A percentile compares a stretch with the other conserved stretches of the same genome.
phyloP scores from a whole-genome alignment of 2,113 vertebrate species.

The Epinephelus moara region DNA sequence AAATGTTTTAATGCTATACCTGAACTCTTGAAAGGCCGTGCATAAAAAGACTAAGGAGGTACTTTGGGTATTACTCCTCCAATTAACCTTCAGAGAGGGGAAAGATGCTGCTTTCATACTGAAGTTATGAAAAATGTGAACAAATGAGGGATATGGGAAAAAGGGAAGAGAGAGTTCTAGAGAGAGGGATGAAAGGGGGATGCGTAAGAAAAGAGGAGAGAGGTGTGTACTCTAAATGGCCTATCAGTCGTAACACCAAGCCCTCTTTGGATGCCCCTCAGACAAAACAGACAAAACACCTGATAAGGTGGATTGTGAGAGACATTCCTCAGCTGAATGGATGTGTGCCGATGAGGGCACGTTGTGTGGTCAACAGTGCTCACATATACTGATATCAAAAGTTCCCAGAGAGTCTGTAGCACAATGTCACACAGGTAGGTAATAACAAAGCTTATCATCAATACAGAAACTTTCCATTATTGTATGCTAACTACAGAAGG shows the following conservation, averaged over 20 bases:
- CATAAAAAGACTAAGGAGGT: not conserved
- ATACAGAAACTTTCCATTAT: not conserved
- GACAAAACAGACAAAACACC: constrained; percentile 84
- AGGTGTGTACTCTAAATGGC: constrained; percentile 59
- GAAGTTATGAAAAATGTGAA: constrained; percentile 10
- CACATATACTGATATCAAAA: constrained; percentile 53
- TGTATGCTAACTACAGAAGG: not conserved
- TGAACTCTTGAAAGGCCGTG: constrained; percentile 24
- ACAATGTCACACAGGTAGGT: constrained; percentile 14
- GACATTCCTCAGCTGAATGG: constrained; percentile 78
- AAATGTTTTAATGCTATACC: constrained; percentile 1
- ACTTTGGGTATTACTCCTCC: not conserved
- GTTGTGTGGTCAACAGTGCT: constrained; percentile 71
- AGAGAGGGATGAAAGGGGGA: constrained; percentile 23
- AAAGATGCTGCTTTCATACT: not conserved
- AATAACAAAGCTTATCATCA: not conserved
- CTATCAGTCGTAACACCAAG: constrained; percentile 69
- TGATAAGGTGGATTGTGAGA: constrained; percentile 79
- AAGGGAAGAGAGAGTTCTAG: not conserved
- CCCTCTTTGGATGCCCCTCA: constrained; percentile 77
- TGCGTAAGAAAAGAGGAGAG: constrained; percentile 26
- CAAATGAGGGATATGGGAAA: not conserved
- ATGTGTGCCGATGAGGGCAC: constrained; percentile 69
- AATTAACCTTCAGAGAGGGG: constrained; percentile 27
- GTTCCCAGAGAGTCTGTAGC: constrained; percentile 15